phyloP scores from a whole-genome alignment of 1,140 invertebrate species.

The Drosophila arizonae region DNA sequence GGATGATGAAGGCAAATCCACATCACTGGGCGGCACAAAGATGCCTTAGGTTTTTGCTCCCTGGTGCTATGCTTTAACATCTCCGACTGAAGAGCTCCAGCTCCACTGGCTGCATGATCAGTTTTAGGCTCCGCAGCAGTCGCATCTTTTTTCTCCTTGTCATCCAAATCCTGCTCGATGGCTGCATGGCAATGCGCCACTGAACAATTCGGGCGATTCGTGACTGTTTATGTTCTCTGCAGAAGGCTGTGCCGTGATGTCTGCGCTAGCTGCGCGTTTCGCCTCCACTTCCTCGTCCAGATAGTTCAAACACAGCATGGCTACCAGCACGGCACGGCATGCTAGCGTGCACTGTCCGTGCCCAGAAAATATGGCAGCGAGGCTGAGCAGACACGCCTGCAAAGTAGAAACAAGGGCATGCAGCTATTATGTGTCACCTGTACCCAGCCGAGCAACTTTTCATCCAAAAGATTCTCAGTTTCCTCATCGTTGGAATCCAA shows the following conservation, averaged over 20 bases:
- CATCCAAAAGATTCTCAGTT: constrained; percentile 94
- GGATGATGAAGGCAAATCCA: constrained; percentile 88
- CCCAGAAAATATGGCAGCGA: constrained; percentile 97
- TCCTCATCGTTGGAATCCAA: constrained; percentile 92
- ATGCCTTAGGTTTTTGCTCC: constrained; percentile 89
- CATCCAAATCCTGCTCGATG: not conserved
- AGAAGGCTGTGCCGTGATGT: not conserved
- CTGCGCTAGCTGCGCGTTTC: constrained; percentile 27
- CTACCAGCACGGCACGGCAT: constrained; percentile 94
- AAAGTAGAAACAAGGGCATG: constrained; percentile 96
- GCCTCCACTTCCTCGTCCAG: constrained; percentile 88
- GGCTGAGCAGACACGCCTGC: constrained; percentile 92
- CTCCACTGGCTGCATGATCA: constrained; percentile 4
- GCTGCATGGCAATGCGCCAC: not conserved
- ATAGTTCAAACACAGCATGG: constrained; percentile 97
- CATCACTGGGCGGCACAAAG: constrained; percentile 86
- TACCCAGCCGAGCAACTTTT: constrained; percentile 93
- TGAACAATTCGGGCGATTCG: constrained; percentile 25
- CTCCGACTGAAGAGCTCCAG: constrained; percentile 84
- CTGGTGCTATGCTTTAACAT: constrained; percentile 91
- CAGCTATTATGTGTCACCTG: constrained; percentile 97
- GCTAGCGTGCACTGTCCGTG: constrained; percentile 95
- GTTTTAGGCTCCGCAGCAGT: constrained; percentile 14
- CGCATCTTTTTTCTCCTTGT: constrained; percentile 9
- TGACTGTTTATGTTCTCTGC: not conserved